Evolutionary conservation across 2,113 vertebrate genomes (phyloP).

Genomic region (Helogale parvula): DNA sequence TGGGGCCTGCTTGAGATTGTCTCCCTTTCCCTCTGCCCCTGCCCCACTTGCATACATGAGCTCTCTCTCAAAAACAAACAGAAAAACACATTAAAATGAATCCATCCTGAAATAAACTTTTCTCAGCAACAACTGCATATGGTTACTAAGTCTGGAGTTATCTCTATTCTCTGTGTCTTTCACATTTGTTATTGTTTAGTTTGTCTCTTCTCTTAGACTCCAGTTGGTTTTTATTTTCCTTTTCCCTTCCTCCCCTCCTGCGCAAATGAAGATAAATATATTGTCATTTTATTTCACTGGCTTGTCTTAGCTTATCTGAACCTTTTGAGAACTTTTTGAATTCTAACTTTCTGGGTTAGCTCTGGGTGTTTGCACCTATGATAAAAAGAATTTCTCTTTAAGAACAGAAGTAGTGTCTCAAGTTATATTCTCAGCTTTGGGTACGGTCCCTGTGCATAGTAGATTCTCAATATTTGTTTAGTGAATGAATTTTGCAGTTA

Average conservation of each 20-base stretch:
- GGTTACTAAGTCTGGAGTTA: not conserved
- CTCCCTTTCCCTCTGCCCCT: too few relatives aligned
- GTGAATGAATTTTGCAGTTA: constrained; percentile 9
- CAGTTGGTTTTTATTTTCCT: not conserved
- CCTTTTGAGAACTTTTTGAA: not conserved
- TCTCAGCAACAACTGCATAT: not conserved
- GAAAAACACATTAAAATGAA: too few relatives aligned
- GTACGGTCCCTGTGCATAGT: not conserved
- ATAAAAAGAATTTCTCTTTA: not conserved
- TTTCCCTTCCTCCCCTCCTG: not conserved
- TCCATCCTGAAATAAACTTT: not conserved
- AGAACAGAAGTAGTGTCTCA: not conserved
- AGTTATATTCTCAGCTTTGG: not conserved
- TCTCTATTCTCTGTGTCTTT: not conserved
- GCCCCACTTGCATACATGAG: too few relatives aligned
- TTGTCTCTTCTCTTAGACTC: not conserved
- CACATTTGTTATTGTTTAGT: not conserved
- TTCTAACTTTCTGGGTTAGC: not conserved
- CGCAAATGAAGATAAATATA: not conserved
- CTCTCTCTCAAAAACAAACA: too few relatives aligned
- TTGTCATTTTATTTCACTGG: constrained; percentile 3
- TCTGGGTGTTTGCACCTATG: not conserved
- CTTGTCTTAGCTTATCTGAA: constrained; percentile 8
- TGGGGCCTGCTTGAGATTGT: too few relatives aligned
- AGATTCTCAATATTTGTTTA: not conserved